Percentiles rank a stretch among this genome's conserved stretches.
Conservation (phyloP, 2,113 vertebrate species). For the Ailuropoda melanoleuca region DNA sequence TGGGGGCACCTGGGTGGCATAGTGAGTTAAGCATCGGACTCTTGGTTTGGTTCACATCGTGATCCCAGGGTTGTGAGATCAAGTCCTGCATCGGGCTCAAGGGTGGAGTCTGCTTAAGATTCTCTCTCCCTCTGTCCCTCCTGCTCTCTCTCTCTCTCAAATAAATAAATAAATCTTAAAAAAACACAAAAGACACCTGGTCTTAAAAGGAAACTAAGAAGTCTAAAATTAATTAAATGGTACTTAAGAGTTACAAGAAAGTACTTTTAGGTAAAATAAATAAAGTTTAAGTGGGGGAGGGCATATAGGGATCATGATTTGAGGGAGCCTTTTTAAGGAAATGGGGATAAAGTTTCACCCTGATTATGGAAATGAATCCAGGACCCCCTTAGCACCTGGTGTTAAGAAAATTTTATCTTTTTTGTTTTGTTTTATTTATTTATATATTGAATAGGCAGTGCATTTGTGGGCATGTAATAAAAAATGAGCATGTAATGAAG, state of each 20-base stretch:
- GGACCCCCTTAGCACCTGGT: background rate
- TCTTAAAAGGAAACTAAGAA: background rate
- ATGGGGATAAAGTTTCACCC: background rate
- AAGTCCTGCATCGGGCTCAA: background rate
- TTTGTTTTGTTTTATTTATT: background rate
- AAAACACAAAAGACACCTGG: background rate
- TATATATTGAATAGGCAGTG: background rate
- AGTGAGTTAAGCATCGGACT: background rate
- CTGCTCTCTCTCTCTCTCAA: too few relatives aligned
- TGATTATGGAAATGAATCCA: background rate
- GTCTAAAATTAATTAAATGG: background rate
- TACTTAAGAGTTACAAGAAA: background rate
- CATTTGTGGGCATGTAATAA: background rate
- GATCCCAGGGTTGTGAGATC: background rate
- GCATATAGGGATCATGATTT: background rate
- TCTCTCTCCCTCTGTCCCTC: background rate
- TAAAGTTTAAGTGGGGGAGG: background rate
- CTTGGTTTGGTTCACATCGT: background rate
- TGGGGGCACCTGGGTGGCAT: background rate
- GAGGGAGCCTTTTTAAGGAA: background rate
- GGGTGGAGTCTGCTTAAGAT: background rate
- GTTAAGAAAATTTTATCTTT: background rate
- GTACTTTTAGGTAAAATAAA: background rate
- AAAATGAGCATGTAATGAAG: background rate
- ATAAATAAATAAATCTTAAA: background rate